A percentile compares a stretch with the other conserved stretches of the same genome.
phyloP scores from a whole-genome alignment of 2,888 invertebrate species.

The Pedicia rivosa region DNA sequence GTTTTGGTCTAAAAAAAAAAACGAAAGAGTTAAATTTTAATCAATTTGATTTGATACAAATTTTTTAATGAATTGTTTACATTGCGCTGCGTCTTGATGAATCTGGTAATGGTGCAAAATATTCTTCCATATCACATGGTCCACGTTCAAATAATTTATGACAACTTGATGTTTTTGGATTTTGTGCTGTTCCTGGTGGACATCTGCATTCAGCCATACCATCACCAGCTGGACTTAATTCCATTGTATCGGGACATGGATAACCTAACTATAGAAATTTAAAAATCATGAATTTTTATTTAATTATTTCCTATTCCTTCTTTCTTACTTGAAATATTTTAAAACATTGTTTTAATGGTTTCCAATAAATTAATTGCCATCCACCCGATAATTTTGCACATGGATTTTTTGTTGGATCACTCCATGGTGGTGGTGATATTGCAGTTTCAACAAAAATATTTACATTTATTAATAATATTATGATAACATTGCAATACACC shows the following conservation, averaged over 20 bases:
- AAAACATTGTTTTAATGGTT: slow-evolving; percentile 67
- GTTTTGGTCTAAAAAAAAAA: slow-evolving; percentile 33
- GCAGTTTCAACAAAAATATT: slow-evolving; percentile 17
- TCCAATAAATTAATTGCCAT: slow-evolving; percentile 78
- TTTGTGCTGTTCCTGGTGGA: slow-evolving; percentile 63
- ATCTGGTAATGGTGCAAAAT: slow-evolving; percentile 51
- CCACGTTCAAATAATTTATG: slow-evolving; percentile 58
- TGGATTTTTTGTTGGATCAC: slow-evolving; percentile 63
- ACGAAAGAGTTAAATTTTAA: too few relatives aligned
- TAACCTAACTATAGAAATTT: slow-evolving; percentile 39
- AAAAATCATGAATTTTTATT: slow-evolving; percentile 7
- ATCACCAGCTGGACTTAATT: slow-evolving; percentile 45
- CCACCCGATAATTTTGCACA: slow-evolving; percentile 65
- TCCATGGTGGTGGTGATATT: slow-evolving; percentile 78
- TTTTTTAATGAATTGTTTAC: slow-evolving; percentile 1
- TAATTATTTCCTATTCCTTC: neutral
- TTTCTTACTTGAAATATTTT: slow-evolving; percentile 58
- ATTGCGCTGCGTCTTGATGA: slow-evolving; percentile 14
- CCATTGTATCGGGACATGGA: slow-evolving; percentile 74
- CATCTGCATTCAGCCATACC: slow-evolving; percentile 59
- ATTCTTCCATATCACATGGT: slow-evolving; percentile 55
- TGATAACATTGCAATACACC: too few relatives aligned
- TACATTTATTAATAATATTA: too few relatives aligned
- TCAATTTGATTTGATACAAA: neutral
- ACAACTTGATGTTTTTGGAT: slow-evolving; percentile 49